A percentile compares a stretch with the other conserved stretches of the same genome.
These are phyloP conservation scores for Heteronetta atricapilla DNA, from an alignment of 2,113 vertebrate genomes.

Conservation along the genomic window DNA sequence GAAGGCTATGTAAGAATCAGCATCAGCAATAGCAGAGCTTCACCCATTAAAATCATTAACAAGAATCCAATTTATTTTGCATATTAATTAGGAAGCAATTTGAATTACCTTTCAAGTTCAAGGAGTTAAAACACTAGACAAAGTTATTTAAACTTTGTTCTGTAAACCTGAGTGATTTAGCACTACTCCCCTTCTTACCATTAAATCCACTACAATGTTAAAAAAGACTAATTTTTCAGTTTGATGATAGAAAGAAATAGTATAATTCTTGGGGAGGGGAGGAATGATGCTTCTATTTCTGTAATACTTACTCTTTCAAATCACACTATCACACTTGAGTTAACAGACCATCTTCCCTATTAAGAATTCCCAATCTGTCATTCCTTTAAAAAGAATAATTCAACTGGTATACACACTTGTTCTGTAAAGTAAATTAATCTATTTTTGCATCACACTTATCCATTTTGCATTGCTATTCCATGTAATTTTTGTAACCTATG, in stretches of 20 bases:
- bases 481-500: background rate
- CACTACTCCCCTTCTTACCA: background rate
- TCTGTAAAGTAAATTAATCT: background rate
- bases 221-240: background rate
- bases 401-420: slow-evolving; percentile 8
- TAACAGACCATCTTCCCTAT: background rate
- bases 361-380: background rate
- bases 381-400: background rate
- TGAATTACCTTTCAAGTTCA: background rate
- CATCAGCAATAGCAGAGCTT: background rate
- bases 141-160: background rate
- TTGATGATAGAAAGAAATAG: background rate
- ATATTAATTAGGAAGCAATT: background rate
- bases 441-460: background rate
- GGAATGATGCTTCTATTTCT: background rate
- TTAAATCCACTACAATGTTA: background rate
- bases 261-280: background rate
- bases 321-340: background rate
- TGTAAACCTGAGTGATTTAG: background rate
- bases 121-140: background rate
- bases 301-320: background rate
- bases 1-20: background rate
- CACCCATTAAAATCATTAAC: background rate
- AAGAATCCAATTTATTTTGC: background rate
- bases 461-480: background rate